Percentiles rank a stretch among this genome's conserved stretches.
Conservation (phyloP, 2,113 vertebrate species). For the Eubucco bourcierii region DNA sequence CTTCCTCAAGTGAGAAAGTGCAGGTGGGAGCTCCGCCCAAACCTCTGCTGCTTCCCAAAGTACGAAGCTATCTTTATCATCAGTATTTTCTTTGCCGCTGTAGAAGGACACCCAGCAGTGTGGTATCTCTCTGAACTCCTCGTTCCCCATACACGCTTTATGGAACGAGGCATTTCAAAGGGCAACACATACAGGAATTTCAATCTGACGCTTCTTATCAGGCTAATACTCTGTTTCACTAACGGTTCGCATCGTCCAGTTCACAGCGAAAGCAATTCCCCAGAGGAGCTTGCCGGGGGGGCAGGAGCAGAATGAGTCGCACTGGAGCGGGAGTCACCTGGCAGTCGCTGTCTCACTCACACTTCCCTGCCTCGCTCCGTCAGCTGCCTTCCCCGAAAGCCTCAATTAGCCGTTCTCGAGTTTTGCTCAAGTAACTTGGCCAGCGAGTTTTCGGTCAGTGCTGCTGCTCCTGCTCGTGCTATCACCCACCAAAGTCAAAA, state of each 20-base stretch:
- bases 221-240: rapidly evolving
- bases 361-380: rapidly evolving
- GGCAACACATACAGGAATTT: neutral
- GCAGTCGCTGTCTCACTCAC: neutral
- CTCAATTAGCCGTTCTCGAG: neutral
- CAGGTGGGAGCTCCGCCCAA: neutral
- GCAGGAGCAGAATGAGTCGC: rapidly evolving
- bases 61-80: neutral
- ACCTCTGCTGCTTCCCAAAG: neutral
- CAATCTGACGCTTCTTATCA: neutral
- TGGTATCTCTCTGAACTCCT: neutral
- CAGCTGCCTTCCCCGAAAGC: neutral
- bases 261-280: neutral
- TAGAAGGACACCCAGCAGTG: rapidly evolving
- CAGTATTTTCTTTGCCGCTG: neutral
- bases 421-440: neutral
- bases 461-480: neutral
- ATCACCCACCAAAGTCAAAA: neutral
- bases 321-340: rapidly evolving
- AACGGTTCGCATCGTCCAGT: neutral
- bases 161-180: neutral
- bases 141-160: rapidly evolving
- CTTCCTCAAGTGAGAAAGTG: neutral
- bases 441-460: neutral
- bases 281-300: rapidly evolving